Evolutionary conservation across 2,888 invertebrate genomes (phyloP), one percentile per base, ranked within the genome.

Genomic region (Mythimna pallens): DNA sequence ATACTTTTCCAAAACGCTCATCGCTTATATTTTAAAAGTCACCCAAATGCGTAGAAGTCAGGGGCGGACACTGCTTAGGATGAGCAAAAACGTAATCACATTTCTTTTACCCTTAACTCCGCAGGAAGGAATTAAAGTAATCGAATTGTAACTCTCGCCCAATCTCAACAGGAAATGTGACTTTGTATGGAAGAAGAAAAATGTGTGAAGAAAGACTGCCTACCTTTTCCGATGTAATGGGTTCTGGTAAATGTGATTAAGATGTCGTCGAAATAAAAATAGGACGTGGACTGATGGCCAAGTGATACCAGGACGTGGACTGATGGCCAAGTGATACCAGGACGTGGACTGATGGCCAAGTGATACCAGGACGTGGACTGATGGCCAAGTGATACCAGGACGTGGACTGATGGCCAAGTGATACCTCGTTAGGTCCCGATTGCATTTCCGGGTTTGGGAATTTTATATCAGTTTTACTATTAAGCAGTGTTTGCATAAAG

Each of bases 11-110:
- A 34, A 66, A 68, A 22, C 81, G 76, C 76, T 73, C 3, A 0
- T 36, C 66, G 47, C 65, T 75, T 40, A 7, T 50, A 7, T 1
- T 43, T 68, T 10, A 52, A 55, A 30, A 25, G 14, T 8, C 10
- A 63, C n/a, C 43, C 20, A 66, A 61, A 71, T 61, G 64, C 72
- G 78, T 76, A 20, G 47, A 67, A 82, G 73, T 75, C 81, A 78
- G 59, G 43, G 47, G 55, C 79, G 65, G 81, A 64, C 79, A 86
- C 81, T 81, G 78, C 86, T 84, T 76, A 76, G 71, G 78, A 78
- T 67, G 76, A 68, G 81, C 70, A 65, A 78, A 86, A 81, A 71
- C 65, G 78, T 86, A 86, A 85, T 84, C 84, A 82, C 86, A 82
- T 86, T 82, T 81, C 63, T 65, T 71, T 55, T 22, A 36, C 65